Conservation (phyloP, 2,113 vertebrate species). For the Zingel zingel region DNA sequence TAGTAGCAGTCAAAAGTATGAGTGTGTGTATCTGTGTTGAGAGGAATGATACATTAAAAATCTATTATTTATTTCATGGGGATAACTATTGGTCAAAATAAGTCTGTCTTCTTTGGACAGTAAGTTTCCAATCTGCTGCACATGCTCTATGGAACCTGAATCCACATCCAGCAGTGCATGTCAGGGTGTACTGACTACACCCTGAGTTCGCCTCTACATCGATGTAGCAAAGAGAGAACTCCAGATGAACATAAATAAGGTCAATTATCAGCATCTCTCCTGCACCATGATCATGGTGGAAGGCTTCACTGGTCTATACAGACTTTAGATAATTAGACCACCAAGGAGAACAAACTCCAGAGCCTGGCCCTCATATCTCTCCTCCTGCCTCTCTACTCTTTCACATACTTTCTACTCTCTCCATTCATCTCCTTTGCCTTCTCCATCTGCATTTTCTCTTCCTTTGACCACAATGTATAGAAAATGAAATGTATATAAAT, state of each 20-base stretch:
- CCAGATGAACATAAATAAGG: constrained; percentile 29
- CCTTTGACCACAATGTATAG: neutral
- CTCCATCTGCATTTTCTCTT: neutral
- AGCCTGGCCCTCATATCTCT: constrained; percentile 21
- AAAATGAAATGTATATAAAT: neutral
- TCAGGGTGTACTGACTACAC: neutral
- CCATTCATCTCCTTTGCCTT: constrained; percentile 12
- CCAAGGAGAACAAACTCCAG: constrained; percentile 31
- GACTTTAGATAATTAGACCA: constrained; percentile 56
- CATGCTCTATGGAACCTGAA: neutral
- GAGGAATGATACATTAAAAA: neutral
- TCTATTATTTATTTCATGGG: neutral
- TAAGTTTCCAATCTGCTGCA: neutral
- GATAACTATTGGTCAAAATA: neutral
- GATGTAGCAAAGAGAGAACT: neutral
- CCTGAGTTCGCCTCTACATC: neutral
- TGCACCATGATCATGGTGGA: constrained; percentile 10
- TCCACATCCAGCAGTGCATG: neutral
- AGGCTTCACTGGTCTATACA: constrained; percentile 15
- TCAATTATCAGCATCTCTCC: constrained; percentile 27
- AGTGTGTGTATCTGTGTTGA: neutral
- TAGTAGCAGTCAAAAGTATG: neutral
- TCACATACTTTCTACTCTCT: neutral
- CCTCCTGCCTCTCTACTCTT: neutral
- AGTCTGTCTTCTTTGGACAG: neutral